Percentiles rank a stretch among this genome's conserved stretches.
These are phyloP conservation scores for Gryon sp. DNA, from an alignment of 1,140 invertebrate genomes.

Conservation along the genomic window DNA sequence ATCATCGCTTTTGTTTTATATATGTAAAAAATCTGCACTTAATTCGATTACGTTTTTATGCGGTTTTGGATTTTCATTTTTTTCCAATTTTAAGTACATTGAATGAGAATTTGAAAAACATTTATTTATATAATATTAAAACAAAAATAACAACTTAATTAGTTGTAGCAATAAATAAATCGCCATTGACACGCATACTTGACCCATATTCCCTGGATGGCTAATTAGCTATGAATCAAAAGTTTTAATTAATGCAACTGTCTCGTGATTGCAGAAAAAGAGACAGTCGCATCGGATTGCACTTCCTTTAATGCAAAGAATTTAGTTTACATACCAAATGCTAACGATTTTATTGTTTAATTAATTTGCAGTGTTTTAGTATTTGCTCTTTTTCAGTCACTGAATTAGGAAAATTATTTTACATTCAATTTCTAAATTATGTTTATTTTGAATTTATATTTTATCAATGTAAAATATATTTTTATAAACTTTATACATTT, in stretches of 20 bases:
- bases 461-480: no score
- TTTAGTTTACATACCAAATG: no score
- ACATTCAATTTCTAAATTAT: no score
- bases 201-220: constrained; percentile 35
- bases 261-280: constrained; percentile 14
- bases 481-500: no score
- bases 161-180: constrained; percentile 22
- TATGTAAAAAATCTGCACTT: constrained; percentile 4
- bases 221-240: constrained; percentile 35
- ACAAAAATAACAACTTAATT: constrained; percentile 13
- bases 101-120: not conserved
- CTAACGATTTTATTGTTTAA: no score
- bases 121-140: constrained; percentile 6
- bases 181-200: constrained; percentile 39
- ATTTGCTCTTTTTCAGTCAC: no score
- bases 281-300: constrained; percentile 13
- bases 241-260: constrained; percentile 25
- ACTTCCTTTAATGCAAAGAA: constrained; percentile 7
- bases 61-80: constrained; percentile 2
- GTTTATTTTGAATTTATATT: no score
- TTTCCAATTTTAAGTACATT: not conserved
- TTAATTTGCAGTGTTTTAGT: no score
- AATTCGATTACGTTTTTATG: no score
- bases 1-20: constrained; percentile 14
- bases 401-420: no score